phyloP scores from a whole-genome alignment of 2,113 vertebrate genomes.

The Odocoileus virginianus region DNA sequence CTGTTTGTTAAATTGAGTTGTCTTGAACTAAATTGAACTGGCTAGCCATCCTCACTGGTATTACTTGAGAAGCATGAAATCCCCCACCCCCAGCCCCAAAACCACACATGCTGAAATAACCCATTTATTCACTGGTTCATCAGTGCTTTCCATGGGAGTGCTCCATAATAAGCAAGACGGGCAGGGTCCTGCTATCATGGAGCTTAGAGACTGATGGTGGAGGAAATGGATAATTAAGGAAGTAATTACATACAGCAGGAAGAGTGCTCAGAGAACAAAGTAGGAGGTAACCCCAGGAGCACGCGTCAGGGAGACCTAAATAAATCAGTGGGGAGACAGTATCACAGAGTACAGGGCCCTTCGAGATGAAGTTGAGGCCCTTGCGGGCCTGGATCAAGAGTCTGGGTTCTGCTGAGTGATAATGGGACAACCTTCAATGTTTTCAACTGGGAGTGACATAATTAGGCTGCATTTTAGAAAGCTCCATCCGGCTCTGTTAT shows the following conservation, averaged over 20 bases:
- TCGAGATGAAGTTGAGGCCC: neutral
- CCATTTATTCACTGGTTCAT: neutral
- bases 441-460: neutral
- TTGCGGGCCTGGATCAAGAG: neutral
- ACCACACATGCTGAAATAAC: neutral
- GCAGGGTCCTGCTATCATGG: neutral
- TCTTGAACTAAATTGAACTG: slow-evolving; percentile 18
- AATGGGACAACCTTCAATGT: neutral
- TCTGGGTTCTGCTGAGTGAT: neutral
- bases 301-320: neutral
- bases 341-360: neutral
- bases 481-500: neutral
- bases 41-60: neutral
- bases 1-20: neutral
- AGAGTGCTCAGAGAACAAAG: neutral
- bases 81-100: neutral
- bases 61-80: slow-evolving; percentile 11
- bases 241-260: neutral
- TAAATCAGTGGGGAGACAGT: neutral
- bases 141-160: neutral
- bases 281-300: neutral
- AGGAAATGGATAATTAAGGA: neutral
- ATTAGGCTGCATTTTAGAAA: neutral
- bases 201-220: neutral
- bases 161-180: neutral